These are phyloP conservation scores for Onychorhynchus coronatus DNA, from an alignment of 2,113 vertebrate genomes.

Conservation along the genomic window DNA sequence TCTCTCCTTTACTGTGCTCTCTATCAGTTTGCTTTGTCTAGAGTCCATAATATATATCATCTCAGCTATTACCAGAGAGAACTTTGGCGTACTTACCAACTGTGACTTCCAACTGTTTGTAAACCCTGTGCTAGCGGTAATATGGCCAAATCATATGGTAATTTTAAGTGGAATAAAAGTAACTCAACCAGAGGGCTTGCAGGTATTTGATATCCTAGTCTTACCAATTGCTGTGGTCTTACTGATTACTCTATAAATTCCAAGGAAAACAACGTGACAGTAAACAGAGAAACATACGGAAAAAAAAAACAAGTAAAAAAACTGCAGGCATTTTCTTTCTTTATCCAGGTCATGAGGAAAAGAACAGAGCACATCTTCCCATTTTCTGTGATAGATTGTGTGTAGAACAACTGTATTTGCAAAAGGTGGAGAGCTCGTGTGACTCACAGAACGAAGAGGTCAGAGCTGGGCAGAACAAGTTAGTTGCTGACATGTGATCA, in stretches of 20 bases:
- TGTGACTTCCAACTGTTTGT: not conserved
- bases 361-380: not conserved
- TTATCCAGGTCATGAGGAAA: not conserved
- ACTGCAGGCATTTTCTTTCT: not conserved
- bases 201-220: not conserved
- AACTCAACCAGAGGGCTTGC: not conserved
- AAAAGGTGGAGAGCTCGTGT: constrained; percentile 42
- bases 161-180: not conserved
- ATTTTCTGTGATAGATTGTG: not conserved
- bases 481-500: not conserved
- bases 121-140: not conserved
- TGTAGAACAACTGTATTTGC: not conserved
- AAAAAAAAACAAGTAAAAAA: not conserved
- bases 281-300: not conserved
- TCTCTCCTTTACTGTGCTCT: not conserved
- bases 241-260: not conserved
- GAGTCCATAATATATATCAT: not conserved
- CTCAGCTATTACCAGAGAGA: not conserved
- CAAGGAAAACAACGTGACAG: not conserved
- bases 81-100: not conserved
- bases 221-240: not conserved
- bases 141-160: not conserved
- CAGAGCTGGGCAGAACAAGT: not conserved
- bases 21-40: not conserved
- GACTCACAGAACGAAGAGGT: constrained; percentile 3